Percentiles rank a stretch among this genome's conserved stretches.
Evolutionary conservation across 2,888 invertebrate genomes (phyloP).

Genomic region (Campoplex capitator): DNA sequence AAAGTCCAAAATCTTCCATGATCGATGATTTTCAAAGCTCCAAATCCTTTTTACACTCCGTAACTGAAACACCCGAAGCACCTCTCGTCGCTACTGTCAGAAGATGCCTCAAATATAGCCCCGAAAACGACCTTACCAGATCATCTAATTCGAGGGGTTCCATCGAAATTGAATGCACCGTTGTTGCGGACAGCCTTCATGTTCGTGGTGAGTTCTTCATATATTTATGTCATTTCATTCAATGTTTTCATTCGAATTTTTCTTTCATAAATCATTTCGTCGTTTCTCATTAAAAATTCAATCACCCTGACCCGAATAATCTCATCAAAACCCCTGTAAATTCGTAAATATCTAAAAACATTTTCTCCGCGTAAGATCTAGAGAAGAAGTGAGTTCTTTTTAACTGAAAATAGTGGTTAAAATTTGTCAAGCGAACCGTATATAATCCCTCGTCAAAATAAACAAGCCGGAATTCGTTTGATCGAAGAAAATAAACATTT

Average conservation of each 20-base stretch:
- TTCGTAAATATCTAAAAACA: not conserved
- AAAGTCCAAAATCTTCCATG: slow-evolving; percentile 81
- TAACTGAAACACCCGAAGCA: slow-evolving; percentile 80
- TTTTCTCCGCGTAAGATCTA: too few species aligned
- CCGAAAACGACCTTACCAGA: slow-evolving; percentile 75
- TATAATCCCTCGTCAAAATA: not conserved
- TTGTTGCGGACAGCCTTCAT: slow-evolving; percentile 87
- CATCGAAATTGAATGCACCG: slow-evolving; percentile 88
- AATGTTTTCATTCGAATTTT: not conserved
- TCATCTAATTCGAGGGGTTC: slow-evolving; percentile 84
- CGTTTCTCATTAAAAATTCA: not conserved
- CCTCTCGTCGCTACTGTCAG: slow-evolving; percentile 83
- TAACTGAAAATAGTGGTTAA: not conserved
- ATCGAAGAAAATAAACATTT: not conserved
- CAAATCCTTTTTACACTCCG: slow-evolving; percentile 79
- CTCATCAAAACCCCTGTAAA: not conserved
- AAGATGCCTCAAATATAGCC: slow-evolving; percentile 82
- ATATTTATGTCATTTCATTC: slow-evolving; percentile 17
- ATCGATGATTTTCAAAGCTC: slow-evolving; percentile 81
- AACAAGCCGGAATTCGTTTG: not conserved
- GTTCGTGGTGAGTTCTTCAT: slow-evolving; percentile 88
- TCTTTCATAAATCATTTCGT: not conserved
- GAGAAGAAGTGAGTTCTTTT: not conserved
- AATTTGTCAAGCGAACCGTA: not conserved
- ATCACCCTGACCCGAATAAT: not conserved